phyloP scores from a whole-genome alignment of 64 coral and sea anemone species.

The Acropora tenuis region DNA sequence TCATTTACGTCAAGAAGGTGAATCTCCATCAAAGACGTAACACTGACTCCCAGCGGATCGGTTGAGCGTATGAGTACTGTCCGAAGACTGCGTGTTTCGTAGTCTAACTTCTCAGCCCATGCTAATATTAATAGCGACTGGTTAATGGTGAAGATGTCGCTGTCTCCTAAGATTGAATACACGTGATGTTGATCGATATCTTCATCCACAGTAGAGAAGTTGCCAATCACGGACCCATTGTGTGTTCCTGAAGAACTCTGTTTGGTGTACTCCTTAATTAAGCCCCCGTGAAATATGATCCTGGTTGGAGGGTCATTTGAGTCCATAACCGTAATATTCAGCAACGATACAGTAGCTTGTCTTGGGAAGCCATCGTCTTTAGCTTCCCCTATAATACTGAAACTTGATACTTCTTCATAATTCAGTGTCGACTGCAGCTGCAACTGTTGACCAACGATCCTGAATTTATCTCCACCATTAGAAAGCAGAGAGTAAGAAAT shows the following conservation, averaged over 20 bases:
- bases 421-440: conserved; percentile 52
- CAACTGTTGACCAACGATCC: conserved; percentile 35
- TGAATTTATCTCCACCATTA: conserved; percentile 69
- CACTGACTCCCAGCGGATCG: conserved; percentile 49
- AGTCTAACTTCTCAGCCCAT: conserved; percentile 55
- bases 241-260: conserved; percentile 11
- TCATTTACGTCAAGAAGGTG: conserved; percentile 76
- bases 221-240: conserved; percentile 75
- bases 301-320: conserved; percentile 61
- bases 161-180: conserved; percentile 43
- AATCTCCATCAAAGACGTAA: conserved; percentile 66
- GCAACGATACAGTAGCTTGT: conserved; percentile 11
- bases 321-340: conserved; percentile 71
- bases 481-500: conserved; percentile 61
- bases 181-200: conserved; percentile 59
- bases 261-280: conserved; percentile 36
- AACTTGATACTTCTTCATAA: conserved; percentile 39
- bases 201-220: conserved; percentile 77
- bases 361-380: conserved; percentile 67
- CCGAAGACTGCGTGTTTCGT: conserved; percentile 55
- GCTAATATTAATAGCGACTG: conserved; percentile 53
- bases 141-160: conserved; percentile 45
- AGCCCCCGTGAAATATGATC: conserved; percentile 57
- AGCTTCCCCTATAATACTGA: conserved; percentile 56
- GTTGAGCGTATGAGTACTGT: conserved; percentile 53